Conservation (phyloP, 2,797 vertebrate genomes). For the Melanotaenia nigrans region DNA sequence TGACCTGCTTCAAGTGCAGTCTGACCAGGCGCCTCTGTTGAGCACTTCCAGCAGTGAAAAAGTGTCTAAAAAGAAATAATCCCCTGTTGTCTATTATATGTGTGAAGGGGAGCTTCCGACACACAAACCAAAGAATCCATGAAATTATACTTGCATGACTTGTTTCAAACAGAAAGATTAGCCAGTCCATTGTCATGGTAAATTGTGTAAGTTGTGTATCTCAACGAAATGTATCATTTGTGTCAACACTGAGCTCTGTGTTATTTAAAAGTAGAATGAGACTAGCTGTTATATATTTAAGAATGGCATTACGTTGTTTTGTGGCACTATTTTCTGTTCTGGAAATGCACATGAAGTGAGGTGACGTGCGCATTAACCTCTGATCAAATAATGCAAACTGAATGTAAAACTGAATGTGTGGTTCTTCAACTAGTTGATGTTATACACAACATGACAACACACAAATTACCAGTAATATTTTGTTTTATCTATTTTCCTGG, state of each 20-base stretch:
- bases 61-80: neutral
- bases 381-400: no score
- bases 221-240: neutral
- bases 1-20: neutral
- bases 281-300: neutral
- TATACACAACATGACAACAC: no score
- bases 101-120: slow-evolving; percentile 3
- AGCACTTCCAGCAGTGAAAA: neutral
- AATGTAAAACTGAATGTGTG: no score
- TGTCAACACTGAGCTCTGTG: neutral
- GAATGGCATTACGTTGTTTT: no score
- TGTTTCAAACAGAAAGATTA: neutral
- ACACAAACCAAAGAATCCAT: neutral
- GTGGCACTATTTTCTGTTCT: no score
- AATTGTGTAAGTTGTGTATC: neutral
- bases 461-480: no score
- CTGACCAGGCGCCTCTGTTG: neutral
- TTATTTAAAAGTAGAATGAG: neutral
- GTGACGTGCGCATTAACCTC: no score
- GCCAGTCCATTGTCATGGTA: neutral
- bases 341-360: no score
- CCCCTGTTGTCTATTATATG: neutral
- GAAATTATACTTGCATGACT: neutral
- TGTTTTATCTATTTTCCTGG: no score
- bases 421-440: no score